Percentiles rank a stretch among this genome's conserved stretches.
phyloP scores from a whole-genome alignment of 1,140 invertebrate species.

The Apis florea region DNA sequence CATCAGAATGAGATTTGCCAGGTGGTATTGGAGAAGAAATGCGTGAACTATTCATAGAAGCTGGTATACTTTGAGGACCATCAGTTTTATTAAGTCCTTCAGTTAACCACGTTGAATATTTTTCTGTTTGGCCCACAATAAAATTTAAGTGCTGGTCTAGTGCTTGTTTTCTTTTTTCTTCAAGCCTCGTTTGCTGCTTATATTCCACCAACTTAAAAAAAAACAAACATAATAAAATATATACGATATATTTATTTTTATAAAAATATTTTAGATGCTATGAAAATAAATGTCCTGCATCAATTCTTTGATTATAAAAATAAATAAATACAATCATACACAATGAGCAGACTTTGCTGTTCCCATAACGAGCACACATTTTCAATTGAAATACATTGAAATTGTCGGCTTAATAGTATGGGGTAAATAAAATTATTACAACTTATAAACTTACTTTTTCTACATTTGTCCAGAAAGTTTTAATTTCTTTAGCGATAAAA shows the following conservation, averaged over 20 bases:
- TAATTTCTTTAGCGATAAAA: conserved; percentile 95
- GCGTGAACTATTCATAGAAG: conserved; percentile 80
- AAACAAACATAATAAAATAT: conserved; percentile 29
- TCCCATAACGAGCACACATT: conserved; percentile 80
- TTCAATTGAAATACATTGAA: conserved; percentile 69
- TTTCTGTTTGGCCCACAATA: conserved; percentile 99
- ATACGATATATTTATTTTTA: not conserved
- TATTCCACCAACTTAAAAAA: conserved; percentile 91
- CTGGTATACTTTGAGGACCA: conserved; percentile 74
- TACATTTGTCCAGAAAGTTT: conserved; percentile 97
- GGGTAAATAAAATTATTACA: conserved; percentile 63
- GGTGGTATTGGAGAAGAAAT: conserved; percentile 76
- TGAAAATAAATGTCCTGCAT: conserved; percentile 62
- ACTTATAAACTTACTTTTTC: conserved; percentile 86
- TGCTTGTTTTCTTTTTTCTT: conserved; percentile 97
- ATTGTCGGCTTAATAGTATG: conserved; percentile 80
- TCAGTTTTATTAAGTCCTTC: conserved; percentile 89
- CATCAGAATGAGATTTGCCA: conserved; percentile 79
- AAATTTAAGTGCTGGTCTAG: conserved; percentile 98
- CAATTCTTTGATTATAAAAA: conserved; percentile 56
- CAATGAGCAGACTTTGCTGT: conserved; percentile 70
- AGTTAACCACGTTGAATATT: conserved; percentile 95
- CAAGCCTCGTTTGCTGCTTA: conserved; percentile 94
- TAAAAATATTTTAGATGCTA: not conserved
- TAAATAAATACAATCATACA: conserved; percentile 61